These are phyloP conservation scores for Drosophila ananassae DNA, from an alignment of 1,140 invertebrate species.

Conservation along the genomic window DNA sequence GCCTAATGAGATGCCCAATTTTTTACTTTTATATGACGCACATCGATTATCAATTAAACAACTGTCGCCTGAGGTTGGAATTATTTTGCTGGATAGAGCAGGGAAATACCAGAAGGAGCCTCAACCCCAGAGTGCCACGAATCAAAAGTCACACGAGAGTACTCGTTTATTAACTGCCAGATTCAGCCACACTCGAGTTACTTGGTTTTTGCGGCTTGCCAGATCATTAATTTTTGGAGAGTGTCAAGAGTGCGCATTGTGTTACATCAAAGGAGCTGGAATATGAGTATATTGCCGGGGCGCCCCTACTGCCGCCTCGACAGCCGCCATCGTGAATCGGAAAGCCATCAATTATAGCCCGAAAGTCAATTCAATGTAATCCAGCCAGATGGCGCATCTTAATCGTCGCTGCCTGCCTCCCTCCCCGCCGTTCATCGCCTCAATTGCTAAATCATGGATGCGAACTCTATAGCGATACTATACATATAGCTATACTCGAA, in stretches of 20 bases:
- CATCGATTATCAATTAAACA: conserved; percentile 38
- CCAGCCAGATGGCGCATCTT: conserved; percentile 58
- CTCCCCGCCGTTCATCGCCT: conserved; percentile 7
- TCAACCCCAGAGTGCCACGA: neutral
- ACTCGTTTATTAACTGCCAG: conserved; percentile 51
- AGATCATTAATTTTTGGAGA: conserved; percentile 75
- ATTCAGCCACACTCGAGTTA: conserved; percentile 37
- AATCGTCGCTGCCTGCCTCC: conserved; percentile 29
- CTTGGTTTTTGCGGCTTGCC: conserved; percentile 47
- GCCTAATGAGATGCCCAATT: conserved; percentile 23
- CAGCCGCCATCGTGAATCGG: conserved; percentile 32
- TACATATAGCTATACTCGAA: neutral
- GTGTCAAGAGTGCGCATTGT: conserved; percentile 64
- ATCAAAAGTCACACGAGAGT: conserved; percentile 13
- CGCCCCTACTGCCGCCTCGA: neutral
- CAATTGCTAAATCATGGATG: conserved; percentile 59
- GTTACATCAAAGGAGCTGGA: conserved; percentile 48
- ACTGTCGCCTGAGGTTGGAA: conserved; percentile 18
- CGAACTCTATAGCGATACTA: conserved; percentile 14
- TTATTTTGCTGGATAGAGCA: conserved; percentile 2
- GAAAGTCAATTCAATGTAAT: conserved; percentile 71
- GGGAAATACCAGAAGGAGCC: conserved; percentile 12
- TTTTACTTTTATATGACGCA: conserved; percentile 3
- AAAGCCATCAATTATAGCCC: conserved; percentile 57
- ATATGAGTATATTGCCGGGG: conserved; percentile 7